Evolutionary conservation across 2,797 vertebrate genomes (phyloP).

Genomic region (Enteromius unitaeniatus): DNA sequence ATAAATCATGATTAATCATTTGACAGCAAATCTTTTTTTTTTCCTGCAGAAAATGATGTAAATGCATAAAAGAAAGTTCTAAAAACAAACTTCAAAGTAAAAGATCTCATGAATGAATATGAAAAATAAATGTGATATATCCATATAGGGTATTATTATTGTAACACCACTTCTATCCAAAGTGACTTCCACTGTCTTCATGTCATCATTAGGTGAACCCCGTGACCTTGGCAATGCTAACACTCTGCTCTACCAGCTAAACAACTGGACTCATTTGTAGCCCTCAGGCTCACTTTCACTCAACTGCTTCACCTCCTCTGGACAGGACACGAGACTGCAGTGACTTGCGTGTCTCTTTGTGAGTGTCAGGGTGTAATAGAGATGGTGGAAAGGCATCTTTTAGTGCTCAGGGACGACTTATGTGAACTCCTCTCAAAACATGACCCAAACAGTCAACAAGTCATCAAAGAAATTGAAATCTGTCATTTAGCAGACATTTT

Average conservation of each 20-base stretch:
- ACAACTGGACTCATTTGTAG: not conserved
- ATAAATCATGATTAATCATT: too few species aligned
- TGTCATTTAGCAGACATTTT: conserved; percentile 41
- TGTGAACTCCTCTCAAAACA: conserved; percentile 17
- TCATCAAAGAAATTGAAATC: conserved; percentile 41
- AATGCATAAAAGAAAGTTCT: not conserved
- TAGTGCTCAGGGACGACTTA: conserved; percentile 12
- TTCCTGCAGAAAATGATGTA: not conserved
- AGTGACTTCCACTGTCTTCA: not conserved
- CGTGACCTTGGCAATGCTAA: not conserved
- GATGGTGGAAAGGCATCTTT: not conserved
- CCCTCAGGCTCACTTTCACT: conserved; percentile 10
- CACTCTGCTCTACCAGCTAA: conserved; percentile 6
- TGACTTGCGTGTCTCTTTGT: conserved; percentile 31
- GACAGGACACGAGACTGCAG: not conserved
- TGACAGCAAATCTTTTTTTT: not conserved
- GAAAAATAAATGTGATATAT: not conserved
- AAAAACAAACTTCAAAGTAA: not conserved
- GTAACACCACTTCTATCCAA: too few species aligned
- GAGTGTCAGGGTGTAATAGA: conserved; percentile 13
- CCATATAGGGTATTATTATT: not conserved
- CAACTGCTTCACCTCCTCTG: conserved; percentile 4
- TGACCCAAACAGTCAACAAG: conserved; percentile 33
- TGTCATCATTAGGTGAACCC: not conserved
- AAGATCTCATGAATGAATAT: not conserved